Conservation (phyloP, 2,888 invertebrate species). For the Belgica antarctica region DNA sequence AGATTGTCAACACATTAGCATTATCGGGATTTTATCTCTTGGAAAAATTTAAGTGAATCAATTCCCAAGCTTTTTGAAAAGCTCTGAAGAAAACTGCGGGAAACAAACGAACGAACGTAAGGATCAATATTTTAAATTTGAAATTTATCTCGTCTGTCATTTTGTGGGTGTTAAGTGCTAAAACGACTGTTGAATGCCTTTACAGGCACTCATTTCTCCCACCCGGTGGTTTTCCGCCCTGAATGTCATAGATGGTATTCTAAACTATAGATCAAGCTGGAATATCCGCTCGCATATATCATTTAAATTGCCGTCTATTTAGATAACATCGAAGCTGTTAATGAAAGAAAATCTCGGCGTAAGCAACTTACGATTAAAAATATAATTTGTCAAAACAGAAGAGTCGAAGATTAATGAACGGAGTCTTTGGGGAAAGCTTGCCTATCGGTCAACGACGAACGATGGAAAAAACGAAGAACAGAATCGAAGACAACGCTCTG, state of each 20-base stretch:
- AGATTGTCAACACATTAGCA: background rate
- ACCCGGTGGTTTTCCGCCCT: too few relatives aligned
- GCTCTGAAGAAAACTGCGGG: background rate
- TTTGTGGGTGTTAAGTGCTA: constrained; percentile 1
- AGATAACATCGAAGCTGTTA: constrained; percentile 33
- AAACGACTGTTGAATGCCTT: constrained; percentile 13
- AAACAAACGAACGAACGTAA: background rate
- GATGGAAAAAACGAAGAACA: background rate
- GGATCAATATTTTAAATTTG: constrained; percentile 13
- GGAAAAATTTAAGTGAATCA: constrained; percentile 9
- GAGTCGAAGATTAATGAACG: constrained; percentile 33
- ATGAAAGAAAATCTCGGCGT: constrained; percentile 26
- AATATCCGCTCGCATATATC: constrained; percentile 8
- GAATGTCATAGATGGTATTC: constrained; percentile 20
- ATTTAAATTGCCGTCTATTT: constrained; percentile 36
- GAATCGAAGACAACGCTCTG: constrained; percentile 8
- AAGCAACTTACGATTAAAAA: constrained; percentile 37
- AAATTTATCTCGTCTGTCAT: background rate
- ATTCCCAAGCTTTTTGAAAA: background rate
- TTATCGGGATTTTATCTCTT: constrained; percentile 11
- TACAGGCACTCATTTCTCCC: background rate
- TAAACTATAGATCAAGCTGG: constrained; percentile 34
- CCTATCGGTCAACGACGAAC: too few relatives aligned
- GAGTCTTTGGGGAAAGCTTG: background rate
- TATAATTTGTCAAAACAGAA: constrained; percentile 37